phyloP scores from a whole-genome alignment of 2,888 invertebrate genomes.

The Parelbella ahira region DNA sequence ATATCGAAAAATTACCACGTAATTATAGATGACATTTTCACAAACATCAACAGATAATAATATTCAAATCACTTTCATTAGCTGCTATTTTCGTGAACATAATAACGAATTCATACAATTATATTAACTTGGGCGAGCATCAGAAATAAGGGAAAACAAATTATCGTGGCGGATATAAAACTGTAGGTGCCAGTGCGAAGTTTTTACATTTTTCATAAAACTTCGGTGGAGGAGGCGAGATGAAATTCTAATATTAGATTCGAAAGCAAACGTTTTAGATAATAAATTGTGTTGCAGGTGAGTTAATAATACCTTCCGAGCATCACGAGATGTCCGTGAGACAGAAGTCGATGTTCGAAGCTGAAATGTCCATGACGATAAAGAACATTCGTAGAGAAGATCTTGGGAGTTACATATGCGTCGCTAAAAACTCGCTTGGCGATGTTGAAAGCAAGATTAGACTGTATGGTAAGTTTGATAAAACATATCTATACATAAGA shows the following conservation, averaged over 20 bases:
- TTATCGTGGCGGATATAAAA: conserved; percentile 75
- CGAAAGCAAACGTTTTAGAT: conserved; percentile 67
- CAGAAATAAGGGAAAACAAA: conserved; percentile 73
- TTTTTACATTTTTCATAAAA: conserved; percentile 80
- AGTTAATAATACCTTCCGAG: conserved; percentile 91
- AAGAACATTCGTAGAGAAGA: conserved; percentile 88
- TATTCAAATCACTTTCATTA: too few relatives aligned
- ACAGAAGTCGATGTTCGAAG: conserved; percentile 89
- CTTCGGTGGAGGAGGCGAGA: conserved; percentile 63
- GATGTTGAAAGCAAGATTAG: conserved; percentile 94
- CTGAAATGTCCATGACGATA: conserved; percentile 91
- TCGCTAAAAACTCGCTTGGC: conserved; percentile 92
- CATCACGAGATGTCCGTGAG: conserved; percentile 89
- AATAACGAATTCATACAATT: conserved; percentile 39
- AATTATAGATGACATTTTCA: too few relatives aligned
- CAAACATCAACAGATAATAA: too few relatives aligned
- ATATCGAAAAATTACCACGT: too few relatives aligned
- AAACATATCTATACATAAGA: too few relatives aligned
- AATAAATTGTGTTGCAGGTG: conserved; percentile 81
- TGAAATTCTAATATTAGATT: conserved; percentile 79
- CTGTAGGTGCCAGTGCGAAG: conserved; percentile 73
- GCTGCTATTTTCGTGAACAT: too few relatives aligned
- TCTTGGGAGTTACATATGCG: conserved; percentile 91
- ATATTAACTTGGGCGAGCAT: conserved; percentile 55
- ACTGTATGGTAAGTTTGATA: conserved; percentile 90